A percentile compares a stretch with the other conserved stretches of the same genome.
Conservation (phyloP, 2,888 invertebrate genomes). For the Clitarchus hookeri region DNA sequence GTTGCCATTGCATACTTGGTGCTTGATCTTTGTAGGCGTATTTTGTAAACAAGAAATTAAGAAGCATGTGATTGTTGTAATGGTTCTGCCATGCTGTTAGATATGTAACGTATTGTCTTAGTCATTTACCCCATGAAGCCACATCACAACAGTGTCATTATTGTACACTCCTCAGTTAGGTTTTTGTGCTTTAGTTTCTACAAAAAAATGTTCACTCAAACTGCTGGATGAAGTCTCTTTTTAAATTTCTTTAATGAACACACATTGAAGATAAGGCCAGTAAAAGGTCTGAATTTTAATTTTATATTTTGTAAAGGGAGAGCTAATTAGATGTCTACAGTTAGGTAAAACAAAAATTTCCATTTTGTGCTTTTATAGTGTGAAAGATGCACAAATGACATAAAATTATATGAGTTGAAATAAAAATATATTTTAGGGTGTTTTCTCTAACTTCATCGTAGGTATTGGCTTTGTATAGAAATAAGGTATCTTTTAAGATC, state of each 20-base stretch:
- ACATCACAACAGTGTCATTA: constrained; percentile 36
- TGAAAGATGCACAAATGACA: too few relatives aligned
- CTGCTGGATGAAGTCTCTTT: constrained; percentile 7
- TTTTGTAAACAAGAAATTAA: constrained; percentile 34
- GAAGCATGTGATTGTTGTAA: constrained; percentile 33
- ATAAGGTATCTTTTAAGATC: too few relatives aligned
- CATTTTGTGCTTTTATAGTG: too few relatives aligned
- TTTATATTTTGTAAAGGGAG: too few relatives aligned
- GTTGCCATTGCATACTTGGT: constrained; percentile 42
- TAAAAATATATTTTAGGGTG: too few relatives aligned
- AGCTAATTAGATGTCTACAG: too few relatives aligned
- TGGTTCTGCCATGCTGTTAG: constrained; percentile 21
- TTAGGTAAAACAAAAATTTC: too few relatives aligned
- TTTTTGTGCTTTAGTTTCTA: background rate
- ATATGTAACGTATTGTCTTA: constrained; percentile 30
- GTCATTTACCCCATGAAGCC: constrained; percentile 30
- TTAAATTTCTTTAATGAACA: background rate
- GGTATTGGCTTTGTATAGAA: too few relatives aligned
- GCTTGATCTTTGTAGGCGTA: constrained; percentile 41
- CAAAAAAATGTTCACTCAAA: background rate
- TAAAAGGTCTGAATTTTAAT: background rate
- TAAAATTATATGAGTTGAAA: too few relatives aligned
- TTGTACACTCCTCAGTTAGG: constrained; percentile 16
- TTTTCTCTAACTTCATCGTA: too few relatives aligned
- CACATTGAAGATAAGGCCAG: background rate